Evolutionary conservation across 2,888 invertebrate species (phyloP), one percentile per base, ranked within the genome.

Genomic region (Trichacis sp.): DNA sequence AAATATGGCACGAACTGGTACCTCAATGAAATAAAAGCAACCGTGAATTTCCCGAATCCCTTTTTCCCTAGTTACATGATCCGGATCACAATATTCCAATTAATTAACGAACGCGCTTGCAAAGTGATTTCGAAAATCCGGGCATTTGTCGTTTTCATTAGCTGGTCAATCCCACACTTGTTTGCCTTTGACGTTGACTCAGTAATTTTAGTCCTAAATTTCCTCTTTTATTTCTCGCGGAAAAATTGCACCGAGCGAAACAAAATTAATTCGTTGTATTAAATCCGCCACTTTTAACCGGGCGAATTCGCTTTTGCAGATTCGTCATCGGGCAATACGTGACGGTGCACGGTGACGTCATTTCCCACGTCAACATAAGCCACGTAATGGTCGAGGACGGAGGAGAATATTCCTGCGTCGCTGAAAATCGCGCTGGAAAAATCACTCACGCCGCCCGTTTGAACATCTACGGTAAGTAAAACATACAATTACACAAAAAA

Each of bases 331-430:
- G 92, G 38, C 92, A 92, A 83, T 92, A 92, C 84, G 91, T 91
- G 74, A 92, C 89, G 60, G 89, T 91, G 43, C 91, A 92, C 76
- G 93, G 93, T 56, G 93, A 93, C 84, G 92, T 93, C 74, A 91
- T 93, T 83, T 92, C 93, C 81, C 92, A 92, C 85, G 92, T 93
- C 74, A 93, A 93, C 86, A 92, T 94, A 77, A 91, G 90, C 79
- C 90, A 90, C 80, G 92, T 92, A 73, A 89, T 89, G 87, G 91
- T 92, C 48, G 91, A 92, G 84, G 93, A 93, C 78, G 93, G 93
- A 14, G 94, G 93, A 17, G 91, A 92, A 81, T 93, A 93, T 85
- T 88, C 89, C 43, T 94, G 94, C 81, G 88, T 87, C 3, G 93
- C 92, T 0, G 90, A 90, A 79, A 94, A 93, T 85, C 87, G 92